Evolutionary conservation across 2,113 vertebrate genomes (phyloP), one percentile per base, ranked within the genome.

Genomic region (Sclerurus mexicanus): DNA sequence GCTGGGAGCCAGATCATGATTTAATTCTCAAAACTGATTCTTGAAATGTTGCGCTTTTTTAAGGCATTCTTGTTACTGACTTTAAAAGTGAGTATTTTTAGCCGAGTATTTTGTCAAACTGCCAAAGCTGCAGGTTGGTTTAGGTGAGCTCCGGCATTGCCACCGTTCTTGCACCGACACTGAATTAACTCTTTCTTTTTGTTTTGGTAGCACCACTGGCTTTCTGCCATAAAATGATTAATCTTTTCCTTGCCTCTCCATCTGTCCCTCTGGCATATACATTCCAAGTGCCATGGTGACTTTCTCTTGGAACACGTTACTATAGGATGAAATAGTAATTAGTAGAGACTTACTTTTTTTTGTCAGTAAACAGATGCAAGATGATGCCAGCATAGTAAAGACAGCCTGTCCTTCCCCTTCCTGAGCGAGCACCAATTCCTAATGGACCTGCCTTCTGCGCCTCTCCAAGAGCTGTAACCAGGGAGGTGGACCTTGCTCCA

Each of bases 171-270:
- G 73, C 76, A n/a, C 47, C 52, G 52, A 67, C 72, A 67, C 15
- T 2, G 9, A 64, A 87, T 56, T 94, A 0, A 9, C 7, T 60
- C 42, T 30, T 46, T 44, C 64, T 19, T 40, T 31, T 62, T 50
- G 63, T 87, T 90, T 68, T 82, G 27, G 72, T 95, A 66, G 44
- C 6, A 3, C 80, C 42, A 3, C 87, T 92, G 95, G 92, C 93
- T 90, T 88, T 84, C 60, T 95, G 90, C 92, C 96, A 90, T 46
- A 16, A 80, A 90, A 63, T 96, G 94, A 96, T 97, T 96, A 93
- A 97, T 96, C 86, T 96, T 97, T 96, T 93, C 89, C 89, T 93
- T 78, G 60, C 93, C 78, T 95, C 92, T 90, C 96, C 96, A 93
- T 97, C 96, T 97, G 95, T 96, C 96, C 80, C 35, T 86, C 73